Conservation (phyloP, 2,888 invertebrate genomes). For the Zygothrica quintamaculata region DNA sequence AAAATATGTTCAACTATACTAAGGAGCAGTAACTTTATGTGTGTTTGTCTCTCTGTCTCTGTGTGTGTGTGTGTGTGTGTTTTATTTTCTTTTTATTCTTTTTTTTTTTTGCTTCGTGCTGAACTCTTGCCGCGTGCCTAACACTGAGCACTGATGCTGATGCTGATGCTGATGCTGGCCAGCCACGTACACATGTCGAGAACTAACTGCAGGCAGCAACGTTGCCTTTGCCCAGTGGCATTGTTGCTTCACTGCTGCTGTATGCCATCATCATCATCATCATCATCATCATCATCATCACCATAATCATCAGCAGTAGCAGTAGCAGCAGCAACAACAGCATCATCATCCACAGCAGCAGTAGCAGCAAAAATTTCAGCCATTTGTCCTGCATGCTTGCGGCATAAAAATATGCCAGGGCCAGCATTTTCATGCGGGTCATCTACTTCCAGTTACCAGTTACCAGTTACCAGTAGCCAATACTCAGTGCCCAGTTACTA, state of each 20-base stretch:
- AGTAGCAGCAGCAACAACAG: conserved; percentile 25
- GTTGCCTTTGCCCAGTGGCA: conserved; percentile 46
- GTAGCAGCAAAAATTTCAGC: conserved; percentile 73
- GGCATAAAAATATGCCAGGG: conserved; percentile 82
- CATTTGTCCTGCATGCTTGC: conserved; percentile 82
- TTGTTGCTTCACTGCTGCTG: conserved; percentile 39
- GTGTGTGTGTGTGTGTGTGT: conserved; percentile 15
- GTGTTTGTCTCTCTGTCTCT: neutral
- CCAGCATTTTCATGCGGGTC: conserved; percentile 81
- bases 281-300: conserved; percentile 7
- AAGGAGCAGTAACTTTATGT: conserved; percentile 48
- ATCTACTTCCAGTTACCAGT: conserved; percentile 57
- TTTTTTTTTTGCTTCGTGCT: conserved; percentile 24
- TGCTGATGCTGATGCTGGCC: conserved; percentile 57
- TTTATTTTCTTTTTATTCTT: conserved; percentile 24
- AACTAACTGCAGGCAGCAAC: conserved; percentile 69
- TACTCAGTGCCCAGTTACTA: conserved; percentile 20
- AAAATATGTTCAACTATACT: conserved; percentile 53
- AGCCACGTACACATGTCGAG: conserved; percentile 76
- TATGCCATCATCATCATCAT: conserved; percentile 17
- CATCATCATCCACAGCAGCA: conserved; percentile 17
- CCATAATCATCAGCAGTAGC: conserved; percentile 67
- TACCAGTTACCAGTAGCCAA: conserved; percentile 18
- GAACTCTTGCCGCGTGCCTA: conserved; percentile 27
- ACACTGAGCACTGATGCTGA: conserved; percentile 5